A percentile compares a stretch with the other conserved stretches of the same genome.
phyloP scores from a whole-genome alignment of 2,113 vertebrate species.

The Bostrychus sinensis region DNA sequence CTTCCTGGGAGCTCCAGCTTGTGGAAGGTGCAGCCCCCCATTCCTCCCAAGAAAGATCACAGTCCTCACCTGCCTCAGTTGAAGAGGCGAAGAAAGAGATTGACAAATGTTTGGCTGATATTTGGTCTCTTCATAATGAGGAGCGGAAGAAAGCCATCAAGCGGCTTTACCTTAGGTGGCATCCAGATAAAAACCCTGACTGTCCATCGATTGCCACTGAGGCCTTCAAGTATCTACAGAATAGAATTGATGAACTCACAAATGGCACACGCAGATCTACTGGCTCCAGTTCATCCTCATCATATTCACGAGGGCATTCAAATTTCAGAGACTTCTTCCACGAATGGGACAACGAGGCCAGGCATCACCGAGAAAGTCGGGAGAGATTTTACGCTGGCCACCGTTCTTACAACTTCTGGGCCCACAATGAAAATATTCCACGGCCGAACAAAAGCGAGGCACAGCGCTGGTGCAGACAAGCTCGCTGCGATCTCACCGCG shows the following conservation, averaged over 20 bases:
- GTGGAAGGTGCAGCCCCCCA: conserved; percentile 13
- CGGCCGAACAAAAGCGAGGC: conserved; percentile 75
- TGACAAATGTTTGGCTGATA: conserved; percentile 71
- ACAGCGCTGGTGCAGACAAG: conserved; percentile 80
- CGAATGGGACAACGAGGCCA: conserved; percentile 78
- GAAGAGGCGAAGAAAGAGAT: conserved; percentile 80
- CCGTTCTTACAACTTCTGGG: conserved; percentile 75
- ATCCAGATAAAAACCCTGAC: conserved; percentile 82
- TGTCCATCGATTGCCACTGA: conserved; percentile 60
- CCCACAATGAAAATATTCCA: conserved; percentile 52
- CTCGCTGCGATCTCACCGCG: conserved; percentile 78
- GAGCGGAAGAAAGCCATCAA: conserved; percentile 75
- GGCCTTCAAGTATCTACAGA: conserved; percentile 76
- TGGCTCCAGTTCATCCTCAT: background rate
- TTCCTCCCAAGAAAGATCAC: conserved; percentile 19
- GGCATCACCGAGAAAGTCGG: conserved; percentile 61
- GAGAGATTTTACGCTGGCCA: conserved; percentile 45
- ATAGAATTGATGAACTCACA: conserved; percentile 65
- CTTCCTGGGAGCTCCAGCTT: conserved; percentile 31
- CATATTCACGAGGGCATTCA: background rate
- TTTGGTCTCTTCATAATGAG: conserved; percentile 71
- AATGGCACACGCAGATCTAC: conserved; percentile 14
- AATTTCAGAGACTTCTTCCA: conserved; percentile 59
- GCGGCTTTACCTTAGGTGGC: conserved; percentile 82
- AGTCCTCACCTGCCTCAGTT: conserved; percentile 56